phyloP scores from a whole-genome alignment of 2,113 vertebrate genomes.

The Colossoma macropomum region DNA sequence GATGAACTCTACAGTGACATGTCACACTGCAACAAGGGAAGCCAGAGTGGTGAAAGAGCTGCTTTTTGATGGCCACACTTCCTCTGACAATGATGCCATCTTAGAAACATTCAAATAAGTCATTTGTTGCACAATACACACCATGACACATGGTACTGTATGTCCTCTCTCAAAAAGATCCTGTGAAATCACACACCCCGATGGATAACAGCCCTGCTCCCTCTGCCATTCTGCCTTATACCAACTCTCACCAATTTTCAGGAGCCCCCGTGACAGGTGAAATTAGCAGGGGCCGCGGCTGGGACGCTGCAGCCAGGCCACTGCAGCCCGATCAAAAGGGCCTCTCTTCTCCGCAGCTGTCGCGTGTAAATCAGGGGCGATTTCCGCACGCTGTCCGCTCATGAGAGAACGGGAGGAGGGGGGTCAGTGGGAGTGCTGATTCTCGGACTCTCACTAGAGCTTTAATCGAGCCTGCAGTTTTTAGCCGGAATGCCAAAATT shows the following conservation, averaged over 20 bases:
- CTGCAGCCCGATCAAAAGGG: slow-evolving; percentile 52
- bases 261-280: slow-evolving; percentile 44
- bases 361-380: slow-evolving; percentile 64
- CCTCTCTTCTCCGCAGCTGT: slow-evolving; percentile 62
- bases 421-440: background rate
- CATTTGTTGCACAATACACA: background rate
- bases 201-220: background rate
- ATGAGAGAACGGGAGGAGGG: slow-evolving; percentile 30
- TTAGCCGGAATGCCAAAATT: background rate
- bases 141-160: background rate
- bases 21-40: slow-evolving; percentile 36
- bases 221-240: background rate
- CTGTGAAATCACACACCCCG: background rate
- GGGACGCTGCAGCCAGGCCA: slow-evolving; percentile 15
- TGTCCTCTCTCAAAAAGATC: background rate
- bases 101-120: slow-evolving; percentile 30
- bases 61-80: slow-evolving; percentile 23
- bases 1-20: background rate
- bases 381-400: slow-evolving; percentile 54
- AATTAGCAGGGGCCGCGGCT: slow-evolving; percentile 30
- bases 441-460: background rate
- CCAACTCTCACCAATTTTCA: slow-evolving; percentile 19
- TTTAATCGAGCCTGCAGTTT: background rate
- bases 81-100: slow-evolving; percentile 39
- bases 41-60: slow-evolving; percentile 39